These are phyloP conservation scores for Forbesichthys papilliferus DNA, from an alignment of 2,113 vertebrate genomes.

Conservation along the genomic window DNA sequence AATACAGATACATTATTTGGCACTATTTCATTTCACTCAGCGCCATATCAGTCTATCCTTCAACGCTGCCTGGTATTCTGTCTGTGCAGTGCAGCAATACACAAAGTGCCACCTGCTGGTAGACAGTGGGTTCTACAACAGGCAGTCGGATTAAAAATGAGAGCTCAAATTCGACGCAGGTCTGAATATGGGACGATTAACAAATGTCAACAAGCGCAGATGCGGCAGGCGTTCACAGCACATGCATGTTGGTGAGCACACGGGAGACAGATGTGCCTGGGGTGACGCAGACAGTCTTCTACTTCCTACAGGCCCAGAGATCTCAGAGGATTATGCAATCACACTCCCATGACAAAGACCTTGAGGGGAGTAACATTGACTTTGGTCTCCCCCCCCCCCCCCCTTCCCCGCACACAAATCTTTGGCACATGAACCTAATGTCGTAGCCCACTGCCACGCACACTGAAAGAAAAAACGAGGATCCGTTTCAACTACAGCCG, in stretches of 20 bases:
- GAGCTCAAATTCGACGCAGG: slow-evolving; percentile 33
- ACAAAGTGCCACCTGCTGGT: slow-evolving; percentile 66
- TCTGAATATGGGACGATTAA: slow-evolving; percentile 20
- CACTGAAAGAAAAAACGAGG: background rate
- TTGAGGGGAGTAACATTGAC: slow-evolving; percentile 49
- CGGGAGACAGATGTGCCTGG: background rate
- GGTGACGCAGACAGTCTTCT: slow-evolving; percentile 53
- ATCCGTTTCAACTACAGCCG: background rate
- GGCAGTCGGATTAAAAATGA: slow-evolving; percentile 2
- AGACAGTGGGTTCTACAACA: slow-evolving; percentile 50
- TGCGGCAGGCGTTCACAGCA: slow-evolving; percentile 30
- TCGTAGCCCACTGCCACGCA: background rate
- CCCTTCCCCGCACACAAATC: slow-evolving; percentile 43
- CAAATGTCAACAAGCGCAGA: slow-evolving; percentile 10
- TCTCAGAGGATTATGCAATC: slow-evolving; percentile 71
- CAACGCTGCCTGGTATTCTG: slow-evolving; percentile 44
- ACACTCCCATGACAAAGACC: slow-evolving; percentile 65
- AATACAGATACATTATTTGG: slow-evolving; percentile 2
- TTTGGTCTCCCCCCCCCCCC: slow-evolving; percentile 33
- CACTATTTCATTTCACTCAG: background rate
- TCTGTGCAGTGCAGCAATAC: slow-evolving; percentile 43
- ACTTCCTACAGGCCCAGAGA: slow-evolving; percentile 68
- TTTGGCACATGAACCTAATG: slow-evolving; percentile 53
- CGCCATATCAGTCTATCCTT: slow-evolving; percentile 26
- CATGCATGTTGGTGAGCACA: slow-evolving; percentile 9